Evolutionary conservation across 2,113 vertebrate species (phyloP).

Genomic region (Myotis lucifugus): DNA sequence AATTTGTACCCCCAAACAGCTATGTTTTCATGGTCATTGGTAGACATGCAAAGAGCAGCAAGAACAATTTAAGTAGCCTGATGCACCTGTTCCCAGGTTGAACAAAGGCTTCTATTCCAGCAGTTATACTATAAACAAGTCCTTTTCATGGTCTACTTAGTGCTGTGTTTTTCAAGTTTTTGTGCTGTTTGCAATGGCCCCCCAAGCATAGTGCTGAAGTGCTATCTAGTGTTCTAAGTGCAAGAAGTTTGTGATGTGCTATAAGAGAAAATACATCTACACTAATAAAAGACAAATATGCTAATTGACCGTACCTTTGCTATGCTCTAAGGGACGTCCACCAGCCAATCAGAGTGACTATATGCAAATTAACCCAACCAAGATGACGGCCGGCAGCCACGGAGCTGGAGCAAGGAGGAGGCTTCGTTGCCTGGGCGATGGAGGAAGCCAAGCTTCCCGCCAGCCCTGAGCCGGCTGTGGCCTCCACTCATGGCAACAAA

Average conservation of each 20-base stretch:
- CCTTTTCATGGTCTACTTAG: not conserved
- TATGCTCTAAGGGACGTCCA: too few species aligned
- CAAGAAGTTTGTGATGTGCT: not conserved
- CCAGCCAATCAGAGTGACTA: too few species aligned
- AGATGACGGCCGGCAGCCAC: too few species aligned
- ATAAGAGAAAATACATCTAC: not conserved
- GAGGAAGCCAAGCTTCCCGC: too few species aligned
- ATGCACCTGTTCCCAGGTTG: not conserved
- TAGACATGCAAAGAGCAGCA: not conserved
- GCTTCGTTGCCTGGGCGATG: too few species aligned
- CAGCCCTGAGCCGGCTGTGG: too few species aligned
- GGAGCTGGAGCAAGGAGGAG: too few species aligned
- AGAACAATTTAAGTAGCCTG: not conserved
- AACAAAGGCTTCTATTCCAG: constrained; percentile 1
- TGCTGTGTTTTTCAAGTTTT: not conserved
- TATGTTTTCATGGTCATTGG: constrained; percentile 13
- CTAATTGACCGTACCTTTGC: too few species aligned
- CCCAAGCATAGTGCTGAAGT: not conserved
- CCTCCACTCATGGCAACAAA: too few species aligned
- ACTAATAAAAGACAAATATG: too few species aligned
- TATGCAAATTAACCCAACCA: too few species aligned
- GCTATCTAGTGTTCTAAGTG: not conserved
- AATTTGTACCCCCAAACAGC: not conserved
- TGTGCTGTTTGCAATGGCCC: not conserved
- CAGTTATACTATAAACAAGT: not conserved